Percentiles rank a stretch among this genome's conserved stretches.
These are phyloP conservation scores for Anguilla rostrata DNA, from an alignment of 2,113 vertebrate species.

Conservation along the genomic window DNA sequence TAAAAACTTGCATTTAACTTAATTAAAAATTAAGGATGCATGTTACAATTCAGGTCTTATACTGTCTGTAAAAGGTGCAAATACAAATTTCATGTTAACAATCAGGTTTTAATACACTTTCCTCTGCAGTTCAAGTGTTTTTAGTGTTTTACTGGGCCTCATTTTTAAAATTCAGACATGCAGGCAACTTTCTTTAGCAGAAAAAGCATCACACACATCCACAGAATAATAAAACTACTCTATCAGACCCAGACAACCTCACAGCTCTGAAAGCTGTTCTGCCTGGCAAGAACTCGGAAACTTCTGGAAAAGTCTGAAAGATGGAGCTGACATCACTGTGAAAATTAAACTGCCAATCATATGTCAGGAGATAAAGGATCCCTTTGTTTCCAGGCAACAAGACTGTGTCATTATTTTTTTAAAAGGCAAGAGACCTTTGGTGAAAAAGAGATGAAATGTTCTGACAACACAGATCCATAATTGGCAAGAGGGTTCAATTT, in stretches of 20 bases:
- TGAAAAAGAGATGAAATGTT: constrained; percentile 9
- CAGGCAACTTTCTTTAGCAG: not conserved
- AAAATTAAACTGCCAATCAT: constrained; percentile 38
- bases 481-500: constrained; percentile 52
- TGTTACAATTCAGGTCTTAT: no score
- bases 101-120: no score
- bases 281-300: not conserved
- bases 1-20: not conserved
- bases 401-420: constrained; percentile 10
- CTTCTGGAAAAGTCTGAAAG: constrained; percentile 7
- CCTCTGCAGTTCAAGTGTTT: no score
- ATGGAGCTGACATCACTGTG: not conserved
- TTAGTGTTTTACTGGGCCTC: no score
- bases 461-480: constrained; percentile 8
- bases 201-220: not conserved
- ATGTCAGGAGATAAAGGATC: constrained; percentile 17
- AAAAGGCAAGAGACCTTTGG: constrained; percentile 17
- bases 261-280: no score
- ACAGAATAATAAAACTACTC: not conserved
- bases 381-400: constrained; percentile 42
- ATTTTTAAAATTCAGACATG: no score
- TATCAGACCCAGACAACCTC: not conserved
- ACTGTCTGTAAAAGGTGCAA: no score
- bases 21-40: not conserved
- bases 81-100: no score